Evolutionary conservation across 2,888 invertebrate genomes (phyloP).

Genomic region (Pycnomerus fuliginosus): DNA sequence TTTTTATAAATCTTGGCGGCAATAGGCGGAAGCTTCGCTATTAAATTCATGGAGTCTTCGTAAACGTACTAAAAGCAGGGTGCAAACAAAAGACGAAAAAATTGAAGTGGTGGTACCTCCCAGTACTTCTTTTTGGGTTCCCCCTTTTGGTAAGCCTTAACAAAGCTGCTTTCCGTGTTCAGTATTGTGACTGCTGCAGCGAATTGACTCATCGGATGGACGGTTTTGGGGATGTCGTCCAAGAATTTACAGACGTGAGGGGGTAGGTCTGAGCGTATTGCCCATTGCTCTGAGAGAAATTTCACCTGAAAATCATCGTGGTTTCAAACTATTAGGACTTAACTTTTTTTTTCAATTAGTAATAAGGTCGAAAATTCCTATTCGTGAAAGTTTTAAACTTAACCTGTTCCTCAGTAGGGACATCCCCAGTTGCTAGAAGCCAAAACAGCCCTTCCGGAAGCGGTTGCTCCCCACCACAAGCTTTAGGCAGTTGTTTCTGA

Average conservation of each 20-base stretch:
- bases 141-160: slow-evolving; percentile 83
- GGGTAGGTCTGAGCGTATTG: slow-evolving; percentile 78
- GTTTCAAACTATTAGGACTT: too few species aligned
- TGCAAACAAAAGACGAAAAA: slow-evolving; percentile 3
- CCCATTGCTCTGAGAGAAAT: slow-evolving; percentile 77
- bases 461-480: slow-evolving; percentile 76
- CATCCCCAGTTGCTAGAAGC: slow-evolving; percentile 85
- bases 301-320: slow-evolving; percentile 61
- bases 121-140: slow-evolving; percentile 84
- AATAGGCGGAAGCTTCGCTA: slow-evolving; percentile 83
- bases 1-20: slow-evolving; percentile 86
- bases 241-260: slow-evolving; percentile 85
- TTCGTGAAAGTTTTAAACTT: too few species aligned
- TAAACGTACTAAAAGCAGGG: slow-evolving; percentile 60
- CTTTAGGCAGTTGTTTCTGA: slow-evolving; percentile 83
- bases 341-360: too few species aligned
- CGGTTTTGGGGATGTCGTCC: slow-evolving; percentile 80
- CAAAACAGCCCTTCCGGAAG: slow-evolving; percentile 94
- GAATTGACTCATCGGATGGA: slow-evolving; percentile 94
- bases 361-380: too few species aligned
- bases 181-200: slow-evolving; percentile 84
- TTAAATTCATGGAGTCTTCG: slow-evolving; percentile 85
- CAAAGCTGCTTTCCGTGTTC: slow-evolving; percentile 87
- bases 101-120: too few species aligned
- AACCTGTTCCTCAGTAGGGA: slow-evolving; percentile 75